These are phyloP conservation scores for Aphodius sticticus DNA, from an alignment of 2,888 invertebrate genomes.

Conservation along the genomic window DNA sequence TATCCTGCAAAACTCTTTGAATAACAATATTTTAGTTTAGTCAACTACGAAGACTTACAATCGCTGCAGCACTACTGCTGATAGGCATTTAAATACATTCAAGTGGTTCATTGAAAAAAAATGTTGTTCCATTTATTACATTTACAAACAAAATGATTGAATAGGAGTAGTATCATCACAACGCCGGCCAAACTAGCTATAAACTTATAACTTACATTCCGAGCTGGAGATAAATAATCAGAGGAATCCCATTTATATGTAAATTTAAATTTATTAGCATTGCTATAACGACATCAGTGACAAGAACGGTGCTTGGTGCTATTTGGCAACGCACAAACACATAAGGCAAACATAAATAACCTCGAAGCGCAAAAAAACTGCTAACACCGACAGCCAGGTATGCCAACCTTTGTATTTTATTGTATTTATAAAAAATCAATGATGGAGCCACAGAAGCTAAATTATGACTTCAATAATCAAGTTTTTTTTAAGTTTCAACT, in stretches of 20 bases:
- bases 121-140: slow-evolving; percentile 22
- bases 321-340: neutral
- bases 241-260: neutral
- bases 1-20: slow-evolving; percentile 50
- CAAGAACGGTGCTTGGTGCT: neutral
- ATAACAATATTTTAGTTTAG: slow-evolving; percentile 1
- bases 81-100: slow-evolving; percentile 56
- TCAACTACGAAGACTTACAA: slow-evolving; percentile 49
- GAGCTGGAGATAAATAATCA: neutral
- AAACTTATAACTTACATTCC: neutral
- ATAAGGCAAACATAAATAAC: neutral
- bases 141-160: neutral
- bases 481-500: no score
- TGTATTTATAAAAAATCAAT: no score
- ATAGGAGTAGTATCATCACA: neutral
- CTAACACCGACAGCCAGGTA: neutral
- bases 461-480: no score
- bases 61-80: slow-evolving; percentile 56
- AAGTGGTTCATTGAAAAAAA: slow-evolving; percentile 27
- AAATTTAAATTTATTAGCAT: neutral
- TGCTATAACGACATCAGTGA: neutral
- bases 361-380: neutral
- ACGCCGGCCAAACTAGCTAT: neutral
- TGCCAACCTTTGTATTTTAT: neutral
- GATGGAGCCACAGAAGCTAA: no score